Evolutionary conservation across 2,113 vertebrate genomes (phyloP), one percentile per base, ranked within the genome.

Genomic region (Otolemur garnettii): DNA sequence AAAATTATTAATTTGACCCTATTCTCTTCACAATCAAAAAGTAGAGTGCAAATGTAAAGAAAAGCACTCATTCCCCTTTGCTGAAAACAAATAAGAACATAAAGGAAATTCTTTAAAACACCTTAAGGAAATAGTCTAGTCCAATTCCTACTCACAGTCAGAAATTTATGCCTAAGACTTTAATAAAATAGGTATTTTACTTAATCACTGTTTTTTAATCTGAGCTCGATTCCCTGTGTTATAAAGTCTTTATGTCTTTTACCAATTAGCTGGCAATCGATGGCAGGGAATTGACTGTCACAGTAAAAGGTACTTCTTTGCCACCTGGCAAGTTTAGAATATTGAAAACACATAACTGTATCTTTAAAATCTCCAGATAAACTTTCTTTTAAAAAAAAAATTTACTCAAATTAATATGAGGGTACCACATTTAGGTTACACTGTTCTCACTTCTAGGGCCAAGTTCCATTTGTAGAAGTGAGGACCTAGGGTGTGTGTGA

Each of bases 21-120:
- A 2, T 83, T 91, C 92, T 53, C 79, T 93, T 95, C 64, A 89
- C 89, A 88, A 95, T 77, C 59, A 93, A 95, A 84, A 95, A 22
- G 22, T 11, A 78, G 5, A 87, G 21, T 45, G 90, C 18, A 69
- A 57, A 84, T 45, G 14, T 80, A 69, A 81, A 78, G 38, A 75
- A 81, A 77, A 69, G 7, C 4, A 94, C 53, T 78, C 38, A 79
- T 50, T 84, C 64, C 13, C 12, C 7, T 87, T 87, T 90, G 78
- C 91, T 90, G 13, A 87, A 95, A 92, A 69, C 55, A 94, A 87
- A 64, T 19, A 15, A 91, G 50, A 93, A 91, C 15, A 78, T 90
- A 45, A 72, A 87, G 45, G 30, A 86, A 88, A 90, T 69, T 91
- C 53, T 60, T 86, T 24, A 77, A 97, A 68, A 22, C 5, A 92